Conservation (phyloP, 2,888 invertebrate genomes). For the Cantharis lateralis region DNA sequence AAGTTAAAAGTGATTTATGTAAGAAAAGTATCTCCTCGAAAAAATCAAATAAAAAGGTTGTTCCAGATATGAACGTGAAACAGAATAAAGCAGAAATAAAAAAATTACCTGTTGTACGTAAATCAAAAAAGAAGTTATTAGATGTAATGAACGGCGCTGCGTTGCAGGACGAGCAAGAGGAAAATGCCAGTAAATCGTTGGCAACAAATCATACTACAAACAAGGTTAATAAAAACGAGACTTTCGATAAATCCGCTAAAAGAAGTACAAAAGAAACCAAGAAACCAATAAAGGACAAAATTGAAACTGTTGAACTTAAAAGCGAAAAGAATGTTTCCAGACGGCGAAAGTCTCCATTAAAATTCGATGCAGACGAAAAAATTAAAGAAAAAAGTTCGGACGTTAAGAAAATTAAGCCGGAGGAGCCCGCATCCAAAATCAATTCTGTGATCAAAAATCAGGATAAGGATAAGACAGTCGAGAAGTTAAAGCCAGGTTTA, state of each 20-base stretch:
- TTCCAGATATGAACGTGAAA: neutral
- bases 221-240: conserved; percentile 14
- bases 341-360: conserved; percentile 28
- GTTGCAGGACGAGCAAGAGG: conserved; percentile 4
- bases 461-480: conserved; percentile 8
- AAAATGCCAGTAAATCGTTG: conserved; percentile 11
- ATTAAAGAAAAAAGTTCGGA: conserved; percentile 22
- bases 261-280: conserved; percentile 17
- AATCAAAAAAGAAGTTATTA: conserved; percentile 13
- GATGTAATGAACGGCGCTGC: neutral
- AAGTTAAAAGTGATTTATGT: neutral
- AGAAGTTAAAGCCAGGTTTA: conserved; percentile 3
- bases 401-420: conserved; percentile 27
- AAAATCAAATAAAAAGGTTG: conserved; percentile 6
- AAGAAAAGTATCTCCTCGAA: neutral
- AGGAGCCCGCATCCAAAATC: conserved; percentile 3
- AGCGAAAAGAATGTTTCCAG: conserved; percentile 19
- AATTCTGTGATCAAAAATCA: neutral
- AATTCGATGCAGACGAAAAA: conserved; percentile 23
- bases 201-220: conserved; percentile 8
- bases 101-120: conserved; percentile 8
- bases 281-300: conserved; percentile 11
- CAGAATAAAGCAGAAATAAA: conserved; percentile 5
- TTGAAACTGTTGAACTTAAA: conserved; percentile 9
- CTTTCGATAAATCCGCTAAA: conserved; percentile 8